Conservation (phyloP, 2,888 invertebrate species). For the Eurytoma adleriae region DNA sequence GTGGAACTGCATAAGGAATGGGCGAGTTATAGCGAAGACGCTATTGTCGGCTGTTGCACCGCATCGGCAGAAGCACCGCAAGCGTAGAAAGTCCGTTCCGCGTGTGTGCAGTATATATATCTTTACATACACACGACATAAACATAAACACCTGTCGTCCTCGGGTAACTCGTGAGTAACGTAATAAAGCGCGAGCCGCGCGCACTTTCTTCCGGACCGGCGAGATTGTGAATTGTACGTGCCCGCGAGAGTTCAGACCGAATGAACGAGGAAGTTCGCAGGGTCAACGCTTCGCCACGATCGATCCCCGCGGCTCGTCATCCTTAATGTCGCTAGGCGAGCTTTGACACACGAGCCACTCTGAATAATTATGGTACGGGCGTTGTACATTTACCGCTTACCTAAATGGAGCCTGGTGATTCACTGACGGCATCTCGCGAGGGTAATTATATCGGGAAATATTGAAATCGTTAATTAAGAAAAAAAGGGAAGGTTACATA, state of each 20-base stretch:
- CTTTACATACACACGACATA: slow-evolving; percentile 31
- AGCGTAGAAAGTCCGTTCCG: slow-evolving; percentile 51
- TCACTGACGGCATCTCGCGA: no score
- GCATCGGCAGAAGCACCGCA: slow-evolving; percentile 36
- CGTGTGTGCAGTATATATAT: not conserved
- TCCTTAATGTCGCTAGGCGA: no score
- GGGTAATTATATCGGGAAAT: no score
- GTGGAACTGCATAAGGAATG: slow-evolving; percentile 9
- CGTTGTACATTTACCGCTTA: no score
- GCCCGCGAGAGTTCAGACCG: not conserved
- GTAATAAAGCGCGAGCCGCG: slow-evolving; percentile 24
- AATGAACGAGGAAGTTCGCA: slow-evolving; percentile 26
- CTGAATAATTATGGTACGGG: no score
- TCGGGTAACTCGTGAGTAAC: slow-evolving; percentile 42
- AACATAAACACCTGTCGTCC: slow-evolving; percentile 52
- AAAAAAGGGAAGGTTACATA: slow-evolving; percentile 1
- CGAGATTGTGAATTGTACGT: slow-evolving; percentile 27
- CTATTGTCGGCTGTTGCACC: slow-evolving; percentile 4
- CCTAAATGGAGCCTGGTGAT: no score
- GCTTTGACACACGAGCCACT: no score
- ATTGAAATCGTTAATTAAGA: slow-evolving; percentile 4
- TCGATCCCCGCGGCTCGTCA: not conserved
- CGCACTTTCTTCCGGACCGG: slow-evolving; percentile 44
- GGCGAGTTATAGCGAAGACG: slow-evolving; percentile 8
- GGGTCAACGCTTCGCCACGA: slow-evolving; percentile 8